These are phyloP conservation scores for rabbit (Oryctolagus cuniculus) DNA, from an alignment of 2,113 vertebrate genomes.

Conservation along the genomic window mOryCun1.1 NC_091443.1:1706501-1707000, in stretches of 20 bases:
- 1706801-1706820: background rate
- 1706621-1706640: slow-evolving; percentile 44
- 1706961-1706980: background rate
- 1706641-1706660: slow-evolving; percentile 38
- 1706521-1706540: slow-evolving; percentile 66
- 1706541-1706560: background rate
- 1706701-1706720: background rate
- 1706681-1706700: background rate
- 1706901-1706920: background rate
- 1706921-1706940: background rate
- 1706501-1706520: slow-evolving; percentile 61
- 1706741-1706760: background rate
- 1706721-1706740: background rate
- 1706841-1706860: background rate
- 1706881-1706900: background rate
- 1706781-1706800: background rate
- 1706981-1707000: background rate
- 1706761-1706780: background rate
- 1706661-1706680: background rate
- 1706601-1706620: slow-evolving; percentile 64
- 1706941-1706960: background rate
- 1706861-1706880: background rate
- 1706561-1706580: slow-evolving; percentile 67
- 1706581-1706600: slow-evolving; percentile 70
- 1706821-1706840: background rate